These are phyloP conservation scores for Pleuronectes platessa DNA, from an alignment of 2,113 vertebrate species.

Conservation along the genomic window DNA sequence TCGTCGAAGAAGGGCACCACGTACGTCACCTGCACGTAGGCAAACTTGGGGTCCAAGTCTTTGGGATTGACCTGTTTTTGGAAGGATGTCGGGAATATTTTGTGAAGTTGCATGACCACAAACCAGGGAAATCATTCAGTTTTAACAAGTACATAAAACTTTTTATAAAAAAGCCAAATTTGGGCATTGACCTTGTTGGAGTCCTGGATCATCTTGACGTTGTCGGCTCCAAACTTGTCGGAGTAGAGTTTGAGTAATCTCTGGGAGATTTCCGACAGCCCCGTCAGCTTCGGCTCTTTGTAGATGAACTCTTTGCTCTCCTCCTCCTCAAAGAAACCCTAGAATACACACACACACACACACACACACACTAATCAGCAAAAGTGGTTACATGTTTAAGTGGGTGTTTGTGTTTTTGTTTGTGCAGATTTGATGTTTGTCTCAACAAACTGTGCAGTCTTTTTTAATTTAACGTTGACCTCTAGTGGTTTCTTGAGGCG, in stretches of 20 bases:
- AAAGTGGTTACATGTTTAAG: neutral
- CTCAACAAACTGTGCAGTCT: conserved; percentile 8
- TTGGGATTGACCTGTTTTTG: conserved; percentile 92
- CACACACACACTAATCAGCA: conserved; percentile 34
- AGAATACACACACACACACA: conserved; percentile 32
- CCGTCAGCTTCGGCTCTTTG: conserved; percentile 97
- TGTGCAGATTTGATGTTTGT: neutral
- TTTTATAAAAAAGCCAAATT: neutral
- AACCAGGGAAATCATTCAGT: neutral
- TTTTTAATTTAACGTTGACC: conserved; percentile 21
- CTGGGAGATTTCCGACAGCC: conserved; percentile 97
- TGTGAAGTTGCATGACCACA: neutral
- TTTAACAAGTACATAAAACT: neutral
- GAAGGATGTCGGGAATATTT: neutral
- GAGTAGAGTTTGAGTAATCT: conserved; percentile 96
- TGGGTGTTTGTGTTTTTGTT: too few relatives aligned
- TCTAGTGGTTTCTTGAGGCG: conserved; percentile 27
- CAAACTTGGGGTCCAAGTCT: conserved; percentile 93
- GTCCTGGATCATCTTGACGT: conserved; percentile 99
- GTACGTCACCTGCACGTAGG: conserved; percentile 98
- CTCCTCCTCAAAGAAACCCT: conserved; percentile 99
- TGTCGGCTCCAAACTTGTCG: conserved; percentile 97
- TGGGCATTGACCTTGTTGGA: conserved; percentile 91
- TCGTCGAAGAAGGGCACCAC: conserved; percentile 96
- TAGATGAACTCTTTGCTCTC: conserved; percentile 99